Evolutionary conservation across 37 sponge, comb jelly and placozoan species (phyloP), one percentile per base, ranked within the genome.

Genomic region (Amphimedon queenslandica): DNA sequence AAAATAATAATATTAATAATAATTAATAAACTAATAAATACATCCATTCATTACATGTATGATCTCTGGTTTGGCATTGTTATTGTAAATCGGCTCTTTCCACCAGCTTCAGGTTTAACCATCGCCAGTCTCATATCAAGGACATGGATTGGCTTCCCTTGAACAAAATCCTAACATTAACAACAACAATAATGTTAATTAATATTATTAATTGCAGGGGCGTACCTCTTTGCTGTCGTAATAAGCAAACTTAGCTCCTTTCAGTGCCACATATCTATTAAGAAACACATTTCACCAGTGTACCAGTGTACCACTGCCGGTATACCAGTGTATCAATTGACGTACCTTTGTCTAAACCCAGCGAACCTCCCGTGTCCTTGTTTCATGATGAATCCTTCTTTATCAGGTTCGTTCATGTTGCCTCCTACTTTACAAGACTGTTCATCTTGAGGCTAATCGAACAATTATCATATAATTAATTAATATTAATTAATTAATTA

Each of bases 221-320:
- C n/a, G 28, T 69, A 88, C 90, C 36, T 84, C 84, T 40, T 79
- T 71, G 29, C 43, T 67, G 24, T 80, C 77, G 33, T 92, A 92
- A 83, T 92, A 92, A 40, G 89, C 83, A 77, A 88, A 77, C 65
- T 79, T 83, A 37, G 89, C 63, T 0, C 93, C 93, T 57, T 92
- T 92, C 74, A 92, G 70, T 16, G 90, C 93, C 4, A 92, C 78
- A 68, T 84, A 92, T 68, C 92, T 81, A 67, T 66, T 61, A 30
- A 71, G 64, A 27, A 1, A 35, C n/a, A n/a, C n/a, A n/a, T n/a
- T n/a, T n/a, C n/a, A n/a, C n/a, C n/a, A n/a, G n/a, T n/a, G n/a
- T n/a, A n/a, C n/a, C n/a, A n/a, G n/a, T n/a, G n/a, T n/a, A n/a
- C n/a, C n/a, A n/a, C n/a, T n/a, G n/a, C n/a, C n/a, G n/a, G n/a